These are phyloP conservation scores for Sebastes cheni DNA, from an alignment of 2,797 vertebrate genomes.

Conservation along the genomic window DNA sequence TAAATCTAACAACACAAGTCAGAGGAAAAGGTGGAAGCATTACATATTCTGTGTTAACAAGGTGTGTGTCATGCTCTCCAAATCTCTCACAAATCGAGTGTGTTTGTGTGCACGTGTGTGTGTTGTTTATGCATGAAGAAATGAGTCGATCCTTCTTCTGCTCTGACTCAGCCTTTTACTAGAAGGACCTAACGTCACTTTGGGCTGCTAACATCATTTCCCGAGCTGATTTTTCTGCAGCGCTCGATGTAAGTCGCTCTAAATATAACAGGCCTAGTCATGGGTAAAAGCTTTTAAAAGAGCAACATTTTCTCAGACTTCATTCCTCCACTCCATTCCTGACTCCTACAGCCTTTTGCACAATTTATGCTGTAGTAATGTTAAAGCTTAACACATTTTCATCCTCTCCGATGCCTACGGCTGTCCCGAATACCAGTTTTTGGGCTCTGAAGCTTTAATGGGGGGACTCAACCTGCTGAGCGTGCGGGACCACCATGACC, in stretches of 20 bases:
- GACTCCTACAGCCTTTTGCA: background rate
- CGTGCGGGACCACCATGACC: no score
- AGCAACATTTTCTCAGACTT: background rate
- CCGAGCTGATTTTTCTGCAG: constrained; percentile 2
- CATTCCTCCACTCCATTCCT: background rate
- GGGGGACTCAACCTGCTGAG: no score
- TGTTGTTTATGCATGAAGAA: background rate
- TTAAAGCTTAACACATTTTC: background rate
- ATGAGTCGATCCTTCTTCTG: constrained; percentile 10
- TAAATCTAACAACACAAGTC: background rate
- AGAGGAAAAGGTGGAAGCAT: background rate
- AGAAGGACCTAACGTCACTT: constrained; percentile 35
- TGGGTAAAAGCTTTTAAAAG: constrained; percentile 1
- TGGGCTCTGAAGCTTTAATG: no score
- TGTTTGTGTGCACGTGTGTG: background rate
- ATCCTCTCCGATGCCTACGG: background rate
- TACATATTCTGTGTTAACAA: constrained; percentile 6
- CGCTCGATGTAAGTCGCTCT: constrained; percentile 13
- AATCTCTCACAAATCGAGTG: background rate
- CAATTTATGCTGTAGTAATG: background rate
- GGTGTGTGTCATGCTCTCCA: background rate
- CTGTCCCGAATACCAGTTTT: no score
- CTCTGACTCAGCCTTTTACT: constrained; percentile 46
- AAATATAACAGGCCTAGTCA: background rate
- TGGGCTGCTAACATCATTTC: constrained; percentile 27